Conservation (phyloP, 2,797 vertebrate species). For the Acanthornis magna region DNA sequence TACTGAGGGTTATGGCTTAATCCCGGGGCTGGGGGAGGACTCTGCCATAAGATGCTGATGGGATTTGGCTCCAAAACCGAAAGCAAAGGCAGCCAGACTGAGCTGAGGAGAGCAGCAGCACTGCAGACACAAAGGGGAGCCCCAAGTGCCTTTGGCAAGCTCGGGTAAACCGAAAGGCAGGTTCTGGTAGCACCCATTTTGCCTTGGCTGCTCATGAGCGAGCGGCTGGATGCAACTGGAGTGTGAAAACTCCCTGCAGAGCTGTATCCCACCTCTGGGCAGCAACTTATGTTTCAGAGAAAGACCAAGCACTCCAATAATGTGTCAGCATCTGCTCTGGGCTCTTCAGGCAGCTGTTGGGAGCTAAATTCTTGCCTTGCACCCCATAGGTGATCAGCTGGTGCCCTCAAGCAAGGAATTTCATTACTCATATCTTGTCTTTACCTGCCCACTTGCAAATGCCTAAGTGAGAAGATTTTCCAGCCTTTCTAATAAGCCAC, state of each 20-base stretch:
- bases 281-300: background rate
- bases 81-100: background rate
- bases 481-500: background rate
- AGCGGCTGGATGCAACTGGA: background rate
- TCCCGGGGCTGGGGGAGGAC: fast-evolving
- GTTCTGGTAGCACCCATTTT: fast-evolving
- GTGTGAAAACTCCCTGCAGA: background rate
- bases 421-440: background rate
- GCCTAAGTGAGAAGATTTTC: background rate
- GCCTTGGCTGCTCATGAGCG: background rate
- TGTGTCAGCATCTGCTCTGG: background rate
- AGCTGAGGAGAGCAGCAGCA: background rate
- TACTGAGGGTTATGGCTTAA: background rate
- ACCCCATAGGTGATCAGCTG: background rate
- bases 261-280: background rate
- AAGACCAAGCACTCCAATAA: background rate
- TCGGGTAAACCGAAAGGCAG: background rate
- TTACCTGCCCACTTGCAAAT: background rate
- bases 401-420: background rate
- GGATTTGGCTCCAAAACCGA: background rate
- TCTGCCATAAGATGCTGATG: fast-evolving
- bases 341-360: fast-evolving
- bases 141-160: background rate
- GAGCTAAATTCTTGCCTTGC: background rate
- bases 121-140: background rate